Evolutionary conservation across 2,113 vertebrate species (phyloP).

Genomic region (Guaruba guarouba): DNA sequence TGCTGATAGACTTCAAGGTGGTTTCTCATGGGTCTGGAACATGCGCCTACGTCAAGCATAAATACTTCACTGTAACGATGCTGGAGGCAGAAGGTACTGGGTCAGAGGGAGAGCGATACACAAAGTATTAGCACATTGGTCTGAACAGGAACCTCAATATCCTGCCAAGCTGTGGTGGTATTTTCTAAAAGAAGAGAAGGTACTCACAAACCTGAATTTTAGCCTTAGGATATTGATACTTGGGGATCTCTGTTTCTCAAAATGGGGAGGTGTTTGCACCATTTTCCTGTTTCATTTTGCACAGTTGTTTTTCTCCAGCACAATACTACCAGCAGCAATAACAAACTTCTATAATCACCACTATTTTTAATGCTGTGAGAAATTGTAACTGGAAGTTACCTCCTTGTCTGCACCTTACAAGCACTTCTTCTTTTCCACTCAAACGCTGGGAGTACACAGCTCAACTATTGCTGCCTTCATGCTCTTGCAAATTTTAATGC

Average conservation of each 20-base stretch:
- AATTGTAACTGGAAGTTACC: slow-evolving; percentile 3
- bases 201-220: not conserved
- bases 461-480: slow-evolving; percentile 47
- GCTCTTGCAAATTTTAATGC: slow-evolving; percentile 61
- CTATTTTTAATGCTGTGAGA: not conserved
- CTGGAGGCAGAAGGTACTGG: not conserved
- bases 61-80: not conserved
- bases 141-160: not conserved
- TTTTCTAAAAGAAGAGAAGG: not conserved
- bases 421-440: slow-evolving; percentile 23
- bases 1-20: not conserved
- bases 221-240: not conserved
- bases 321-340: not conserved
- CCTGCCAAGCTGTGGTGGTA: not conserved
- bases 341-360: not conserved
- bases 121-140: not conserved
- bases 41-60: accelerated
- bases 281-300: not conserved
- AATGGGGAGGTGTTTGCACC: accelerated
- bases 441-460: not conserved
- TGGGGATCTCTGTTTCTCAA: not conserved
- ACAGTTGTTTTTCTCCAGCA: not conserved
- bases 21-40: not conserved
- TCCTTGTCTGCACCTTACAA: not conserved
- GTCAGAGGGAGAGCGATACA: not conserved